Evolutionary conservation across 92 coral and sea anemone genomes (phyloP), one percentile per base, ranked within the genome.

Genomic region (Galaxea fascicularis): DNA sequence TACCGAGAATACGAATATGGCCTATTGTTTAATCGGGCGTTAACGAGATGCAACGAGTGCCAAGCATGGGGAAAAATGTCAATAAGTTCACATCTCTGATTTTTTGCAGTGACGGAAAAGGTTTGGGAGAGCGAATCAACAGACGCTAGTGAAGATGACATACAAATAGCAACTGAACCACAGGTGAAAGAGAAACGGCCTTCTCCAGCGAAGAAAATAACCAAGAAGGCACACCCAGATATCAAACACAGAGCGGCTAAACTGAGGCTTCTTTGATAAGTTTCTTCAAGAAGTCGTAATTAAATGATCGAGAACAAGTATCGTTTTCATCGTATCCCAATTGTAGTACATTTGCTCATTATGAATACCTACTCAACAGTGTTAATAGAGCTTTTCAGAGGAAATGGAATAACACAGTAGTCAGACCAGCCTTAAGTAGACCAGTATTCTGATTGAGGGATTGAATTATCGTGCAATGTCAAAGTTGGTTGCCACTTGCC

Each of bases 71-170:
- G n/a, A n/a, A n/a, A n/a, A n/a, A n/a, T n/a, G n/a, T n/a, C n/a
- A n/a, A n/a, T n/a, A n/a, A n/a, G 2, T 35, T 35, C 6, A 2
- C 41, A 2, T 22, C 22, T 21, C 4, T 60, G 10, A 4, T 10
- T 21, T 54, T 73, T 71, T 20, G 21, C 77, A 96, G 99, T 96
- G 46, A 96, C 99, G 17, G 98, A 96, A 83, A 96, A 96, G 65
- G 96, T 96, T 9, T 96, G 93, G 85, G 98, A 96, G 52, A 96
- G 96, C 28, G 98, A 96, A 59, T 96, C 99, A 25, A 93, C 96
- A 8, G 98, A 95, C 68, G 96, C 98, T 4, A 96, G 98, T 84
- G 98, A 92, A 70, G 92, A 87, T 39, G 98, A 95, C 13, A 59
- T 53, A n/a, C 84, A 77, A 65, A 20, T n/a, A 45, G 59, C 56